Base-by-base conservation (phyloP, 35 echinoderm and acorn worm genomes). In the Heliocidaris erythrogramma region DNA sequence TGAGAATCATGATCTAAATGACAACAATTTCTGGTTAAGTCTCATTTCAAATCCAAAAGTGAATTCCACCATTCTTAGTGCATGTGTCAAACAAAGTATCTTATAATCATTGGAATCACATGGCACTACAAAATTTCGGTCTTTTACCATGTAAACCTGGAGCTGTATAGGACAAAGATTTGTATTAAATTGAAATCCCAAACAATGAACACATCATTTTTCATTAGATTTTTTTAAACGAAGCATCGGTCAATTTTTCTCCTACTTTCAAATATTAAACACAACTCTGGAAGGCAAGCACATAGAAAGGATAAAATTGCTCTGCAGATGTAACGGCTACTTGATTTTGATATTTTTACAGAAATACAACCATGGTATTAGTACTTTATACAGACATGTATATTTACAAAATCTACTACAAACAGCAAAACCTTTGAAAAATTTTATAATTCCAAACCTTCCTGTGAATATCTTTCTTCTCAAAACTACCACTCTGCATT, bases 271-370 rank as follows among this genome's bases (percentile, higher is more conserved):
- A 13, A 14, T 13, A 10, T 13, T 78, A 24, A 78, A n/a, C 65
- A 78, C 65, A 78, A n/a, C 65, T 78, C 7, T 78, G 60, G 60
- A 21, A 78, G 27, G 65, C 65, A 78, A 27, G 65, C 6, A 78
- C 4, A 18, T 27, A 21, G 27, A 78, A 78, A 71, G 27, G 27
- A 24, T 21, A 27, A 17, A 78, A 78, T 78, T 27, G 18, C 18
- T 78, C 65, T 78, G 21, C 14, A 78, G 21, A 78, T 78, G 18
- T 7, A 42, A 0, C 35, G 35, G 35, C 35, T 42, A 78, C 65
- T n/a, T 78, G 65, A 78, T 78, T 78, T 78, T 78, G 65, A n/a
- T 78, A 78, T 27, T 78, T 21, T 78, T 78, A 78, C 65, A 78
- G 65, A 78, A 78, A 56, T 78, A 78, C 27, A 78, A n/a, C 65